These are phyloP conservation scores for Ashinkailepas kermadecensis DNA, from an alignment of 2,888 invertebrate genomes.

Conservation along the genomic window DNA sequence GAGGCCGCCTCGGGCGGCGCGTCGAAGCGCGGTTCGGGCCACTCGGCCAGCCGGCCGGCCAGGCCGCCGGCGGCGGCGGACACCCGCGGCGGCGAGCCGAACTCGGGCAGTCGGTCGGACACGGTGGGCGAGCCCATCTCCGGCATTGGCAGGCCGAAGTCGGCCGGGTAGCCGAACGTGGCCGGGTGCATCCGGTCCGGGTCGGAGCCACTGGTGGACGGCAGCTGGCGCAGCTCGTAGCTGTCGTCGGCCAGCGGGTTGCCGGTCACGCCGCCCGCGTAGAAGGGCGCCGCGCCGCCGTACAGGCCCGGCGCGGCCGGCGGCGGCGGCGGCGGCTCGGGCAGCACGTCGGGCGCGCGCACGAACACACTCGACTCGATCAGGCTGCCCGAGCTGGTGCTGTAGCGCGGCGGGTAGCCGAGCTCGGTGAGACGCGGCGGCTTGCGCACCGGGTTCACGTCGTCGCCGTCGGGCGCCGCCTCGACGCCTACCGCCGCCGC, in stretches of 20 bases:
- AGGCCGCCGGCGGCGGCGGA: neutral
- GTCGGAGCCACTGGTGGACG: neutral
- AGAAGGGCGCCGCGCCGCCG: neutral
- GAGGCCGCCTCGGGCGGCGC: neutral
- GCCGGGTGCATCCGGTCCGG: conserved; percentile 24
- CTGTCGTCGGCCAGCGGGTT: conserved; percentile 22
- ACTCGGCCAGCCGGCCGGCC: neutral
- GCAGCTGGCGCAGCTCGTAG: conserved; percentile 20
- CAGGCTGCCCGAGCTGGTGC: neutral
- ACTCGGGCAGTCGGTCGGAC: too few relatives aligned
- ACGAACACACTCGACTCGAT: neutral
- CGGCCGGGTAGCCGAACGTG: conserved; percentile 32
- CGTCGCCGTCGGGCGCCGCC: conserved; percentile 2
- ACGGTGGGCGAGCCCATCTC: conserved; percentile 5
- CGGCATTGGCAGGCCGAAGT: conserved; percentile 33
- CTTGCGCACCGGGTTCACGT: conserved; percentile 32
- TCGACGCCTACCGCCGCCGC: neutral
- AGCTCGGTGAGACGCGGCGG: conserved; percentile 33
- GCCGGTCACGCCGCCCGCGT: neutral
- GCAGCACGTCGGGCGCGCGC: conserved; percentile 9
- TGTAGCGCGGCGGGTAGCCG: conserved; percentile 1
- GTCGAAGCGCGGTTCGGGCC: neutral
- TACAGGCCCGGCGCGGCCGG: neutral
- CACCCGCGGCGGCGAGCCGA: too few relatives aligned
- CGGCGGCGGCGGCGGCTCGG: neutral